Percentiles rank a stretch among this genome's conserved stretches.
phyloP scores from a whole-genome alignment of 92 coral and sea anemone genomes.

The Bergia puertoricense region DNA sequence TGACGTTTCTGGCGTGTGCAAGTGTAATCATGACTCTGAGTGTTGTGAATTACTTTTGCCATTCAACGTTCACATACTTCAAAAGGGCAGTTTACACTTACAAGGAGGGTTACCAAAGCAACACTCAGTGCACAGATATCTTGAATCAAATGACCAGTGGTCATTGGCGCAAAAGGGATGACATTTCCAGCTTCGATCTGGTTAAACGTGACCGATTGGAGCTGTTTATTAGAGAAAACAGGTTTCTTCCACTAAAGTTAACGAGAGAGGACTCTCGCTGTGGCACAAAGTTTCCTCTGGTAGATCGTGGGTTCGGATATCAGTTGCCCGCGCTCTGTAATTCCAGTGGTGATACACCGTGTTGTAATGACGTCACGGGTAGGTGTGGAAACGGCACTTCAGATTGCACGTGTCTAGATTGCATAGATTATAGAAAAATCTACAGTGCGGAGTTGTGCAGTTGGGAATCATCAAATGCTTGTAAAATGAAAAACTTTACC shows the following conservation, averaged over 20 bases:
- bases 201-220: slow-evolving; percentile 39
- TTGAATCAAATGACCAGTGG: slow-evolving; percentile 48
- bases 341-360: slow-evolving; percentile 45
- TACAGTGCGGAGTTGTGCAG: slow-evolving; percentile 61
- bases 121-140: no score
- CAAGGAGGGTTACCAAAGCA: no score
- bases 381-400: slow-evolving; percentile 54
- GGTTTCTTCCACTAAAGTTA: slow-evolving; percentile 54
- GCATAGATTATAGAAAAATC: slow-evolving; percentile 64
- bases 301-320: slow-evolving; percentile 57
- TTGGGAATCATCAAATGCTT: slow-evolving; percentile 52
- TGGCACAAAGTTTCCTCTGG: slow-evolving; percentile 55
- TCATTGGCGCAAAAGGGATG: slow-evolving; percentile 51
- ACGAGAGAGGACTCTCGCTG: slow-evolving; percentile 61
- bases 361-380: slow-evolving; percentile 64
- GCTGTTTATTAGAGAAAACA: slow-evolving; percentile 50
- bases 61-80: no score
- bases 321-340: slow-evolving; percentile 60
- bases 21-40: no score
- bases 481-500: slow-evolving; percentile 59
- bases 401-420: slow-evolving; percentile 58
- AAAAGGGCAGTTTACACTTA: no score
- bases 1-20: no score
- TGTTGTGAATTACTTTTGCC: no score
- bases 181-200: slow-evolving; percentile 33